Base-by-base conservation (phyloP, 1,140 invertebrate species). In the Pissodes strobi region DNA sequence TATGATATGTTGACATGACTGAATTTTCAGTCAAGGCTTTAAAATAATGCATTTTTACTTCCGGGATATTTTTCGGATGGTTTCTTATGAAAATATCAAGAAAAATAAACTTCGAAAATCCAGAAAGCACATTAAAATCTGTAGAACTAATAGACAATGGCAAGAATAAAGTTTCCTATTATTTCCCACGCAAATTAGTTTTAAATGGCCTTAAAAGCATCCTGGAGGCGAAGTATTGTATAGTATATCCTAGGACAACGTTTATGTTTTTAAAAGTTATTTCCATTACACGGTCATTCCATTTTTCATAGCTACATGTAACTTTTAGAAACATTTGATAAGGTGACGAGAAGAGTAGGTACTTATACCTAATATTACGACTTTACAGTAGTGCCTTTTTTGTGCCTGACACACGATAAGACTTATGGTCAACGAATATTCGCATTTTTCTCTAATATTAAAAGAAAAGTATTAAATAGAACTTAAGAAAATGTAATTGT, bases 391-490 rank as follows among this genome's bases (percentile, higher is more conserved):
- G 67, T 71, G 69, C 69, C 68, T 71, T 71, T 61, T 21, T 38
- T 62, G 69, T 71, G 69, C 69, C 69, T 71, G 46, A 51, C 55
- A 43, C 25, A 27, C 48, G 19, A 22, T 51, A 69, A 52, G 59
- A 49, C 45, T 59, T 46, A 21, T 25, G 30, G 27, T 56, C 41
- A 64, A 55, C 27, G 27, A 48, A 37, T 37, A 48, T 23, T 21
- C 17, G 10, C 25, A 55, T 41, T 48, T 30, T 34, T 15, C 22
- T 61, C 6, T 66, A 45, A 38, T 34, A 37, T 45, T 38, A 38
- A 34, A 22, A 22, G 59, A 58, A 39, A 71, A 71, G n/a, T n/a
- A 73, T 71, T 73, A 71, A 67, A 66, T 61, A 64, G 64, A n/a
- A n/a, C n/a, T 52, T 62, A 64, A 59, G 53, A 49, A 63, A 19